Conservation (phyloP, 2,888 invertebrate genomes). For the Coenonympha glycerion region DNA sequence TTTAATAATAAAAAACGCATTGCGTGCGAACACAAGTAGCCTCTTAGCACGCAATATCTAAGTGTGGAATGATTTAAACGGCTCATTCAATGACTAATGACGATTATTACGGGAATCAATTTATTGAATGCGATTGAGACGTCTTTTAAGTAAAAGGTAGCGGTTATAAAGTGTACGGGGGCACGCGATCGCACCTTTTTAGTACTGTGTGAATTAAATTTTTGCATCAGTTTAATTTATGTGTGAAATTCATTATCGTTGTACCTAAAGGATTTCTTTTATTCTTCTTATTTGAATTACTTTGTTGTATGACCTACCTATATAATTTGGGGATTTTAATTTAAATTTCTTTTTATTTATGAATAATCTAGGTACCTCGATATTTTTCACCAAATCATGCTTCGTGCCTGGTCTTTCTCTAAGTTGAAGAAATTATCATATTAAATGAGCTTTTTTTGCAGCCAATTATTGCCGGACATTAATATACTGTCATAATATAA, state of each 20-base stretch:
- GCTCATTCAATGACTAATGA: conserved; percentile 65
- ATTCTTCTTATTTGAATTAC: too few species aligned
- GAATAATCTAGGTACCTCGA: too few species aligned
- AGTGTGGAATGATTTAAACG: conserved; percentile 58
- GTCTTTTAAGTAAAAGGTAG: conserved; percentile 56
- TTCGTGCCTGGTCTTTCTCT: too few species aligned
- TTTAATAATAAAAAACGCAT: conserved; percentile 34
- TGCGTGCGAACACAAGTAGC: conserved; percentile 68
- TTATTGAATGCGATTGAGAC: conserved; percentile 67
- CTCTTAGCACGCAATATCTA: conserved; percentile 51
- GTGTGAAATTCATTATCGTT: conserved; percentile 6
- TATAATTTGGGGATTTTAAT: background rate
- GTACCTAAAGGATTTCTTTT: too few species aligned
- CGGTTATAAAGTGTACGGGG: conserved; percentile 53
- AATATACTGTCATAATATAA: too few species aligned
- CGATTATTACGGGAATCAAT: conserved; percentile 69
- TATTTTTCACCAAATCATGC: too few species aligned
- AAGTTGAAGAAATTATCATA: too few species aligned
- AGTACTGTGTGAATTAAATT: conserved; percentile 29
- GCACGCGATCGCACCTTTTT: conserved; percentile 52
- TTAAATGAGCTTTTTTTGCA: too few species aligned
- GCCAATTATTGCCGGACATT: too few species aligned
- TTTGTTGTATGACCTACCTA: too few species aligned
- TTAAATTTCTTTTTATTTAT: too few species aligned
- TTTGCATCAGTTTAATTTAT: conserved; percentile 32